Percentiles rank a stretch among this genome's conserved stretches.
phyloP scores from a whole-genome alignment of 2,888 invertebrate species.

The Melangyna quadrimaculata region DNA sequence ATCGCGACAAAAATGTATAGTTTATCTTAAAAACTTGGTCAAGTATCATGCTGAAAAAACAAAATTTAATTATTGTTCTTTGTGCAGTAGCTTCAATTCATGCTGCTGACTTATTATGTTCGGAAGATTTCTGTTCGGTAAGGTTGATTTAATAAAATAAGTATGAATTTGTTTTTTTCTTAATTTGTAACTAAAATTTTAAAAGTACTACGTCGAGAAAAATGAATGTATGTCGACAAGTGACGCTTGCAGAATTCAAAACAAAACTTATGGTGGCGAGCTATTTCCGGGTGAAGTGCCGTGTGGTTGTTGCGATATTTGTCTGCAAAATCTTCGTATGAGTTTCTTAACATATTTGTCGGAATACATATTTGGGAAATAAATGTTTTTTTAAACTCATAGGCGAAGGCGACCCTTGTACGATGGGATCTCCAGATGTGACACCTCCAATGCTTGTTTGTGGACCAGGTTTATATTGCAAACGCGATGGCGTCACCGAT shows the following conservation, averaged over 20 bases:
- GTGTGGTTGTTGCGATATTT: slow-evolving; percentile 86
- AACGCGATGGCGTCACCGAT: neutral
- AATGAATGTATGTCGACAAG: slow-evolving; percentile 80
- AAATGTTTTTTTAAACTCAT: slow-evolving; percentile 72
- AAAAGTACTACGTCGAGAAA: slow-evolving; percentile 73
- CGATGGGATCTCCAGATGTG: slow-evolving; percentile 82
- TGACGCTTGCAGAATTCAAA: slow-evolving; percentile 82
- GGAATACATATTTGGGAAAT: neutral
- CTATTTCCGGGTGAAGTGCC: slow-evolving; percentile 83
- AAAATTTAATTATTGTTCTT: neutral
- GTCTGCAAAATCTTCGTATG: slow-evolving; percentile 83
- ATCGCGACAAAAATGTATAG: slow-evolving; percentile 31
- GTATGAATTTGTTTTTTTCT: too few species aligned
- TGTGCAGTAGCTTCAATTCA: neutral
- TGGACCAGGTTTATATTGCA: slow-evolving; percentile 80
- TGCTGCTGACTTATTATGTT: slow-evolving; percentile 46
- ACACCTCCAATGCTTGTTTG: slow-evolving; percentile 84
- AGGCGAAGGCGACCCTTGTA: slow-evolving; percentile 83
- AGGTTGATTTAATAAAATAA: neutral
- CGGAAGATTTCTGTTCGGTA: slow-evolving; percentile 62
- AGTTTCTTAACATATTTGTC: slow-evolving; percentile 40
- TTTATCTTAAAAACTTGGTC: slow-evolving; percentile 12
- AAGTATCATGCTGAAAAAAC: slow-evolving; percentile 33
- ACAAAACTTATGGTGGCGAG: slow-evolving; percentile 83
- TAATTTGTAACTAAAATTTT: neutral